phyloP scores from a whole-genome alignment of 2,888 invertebrate genomes.

The Hermaeophaga mercurialis region DNA sequence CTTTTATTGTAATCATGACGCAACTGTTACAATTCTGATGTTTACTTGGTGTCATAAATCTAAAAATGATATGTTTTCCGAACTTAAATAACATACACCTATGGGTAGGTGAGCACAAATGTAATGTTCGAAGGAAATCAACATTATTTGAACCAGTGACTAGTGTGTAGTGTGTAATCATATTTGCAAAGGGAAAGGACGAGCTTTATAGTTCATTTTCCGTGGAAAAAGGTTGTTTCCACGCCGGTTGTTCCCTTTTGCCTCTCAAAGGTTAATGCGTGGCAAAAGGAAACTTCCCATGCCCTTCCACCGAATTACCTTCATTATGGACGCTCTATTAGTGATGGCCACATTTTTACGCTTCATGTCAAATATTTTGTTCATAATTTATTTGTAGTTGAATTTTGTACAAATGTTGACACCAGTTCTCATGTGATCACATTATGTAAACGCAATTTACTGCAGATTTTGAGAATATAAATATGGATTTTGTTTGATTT shows the following conservation, averaged over 20 bases:
- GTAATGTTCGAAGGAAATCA: conserved; percentile 37
- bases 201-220: conserved; percentile 55
- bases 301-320: conserved; percentile 53
- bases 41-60: too few species aligned
- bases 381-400: background rate
- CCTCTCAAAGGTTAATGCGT: conserved; percentile 56
- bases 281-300: conserved; percentile 56
- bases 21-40: too few species aligned
- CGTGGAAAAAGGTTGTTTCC: conserved; percentile 48
- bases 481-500: too few species aligned
- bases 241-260: conserved; percentile 53
- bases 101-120: too few species aligned
- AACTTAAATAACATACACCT: too few species aligned
- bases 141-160: conserved; percentile 53
- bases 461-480: too few species aligned
- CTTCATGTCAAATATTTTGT: background rate
- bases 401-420: too few species aligned
- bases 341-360: conserved; percentile 40
- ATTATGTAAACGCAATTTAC: too few species aligned
- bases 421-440: too few species aligned
- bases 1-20: too few species aligned
- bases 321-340: conserved; percentile 53
- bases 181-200: conserved; percentile 54
- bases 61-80: too few species aligned
- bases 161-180: conserved; percentile 52